phyloP scores from a whole-genome alignment of 2,888 invertebrate species.

The Drosophila atripex region DNA sequence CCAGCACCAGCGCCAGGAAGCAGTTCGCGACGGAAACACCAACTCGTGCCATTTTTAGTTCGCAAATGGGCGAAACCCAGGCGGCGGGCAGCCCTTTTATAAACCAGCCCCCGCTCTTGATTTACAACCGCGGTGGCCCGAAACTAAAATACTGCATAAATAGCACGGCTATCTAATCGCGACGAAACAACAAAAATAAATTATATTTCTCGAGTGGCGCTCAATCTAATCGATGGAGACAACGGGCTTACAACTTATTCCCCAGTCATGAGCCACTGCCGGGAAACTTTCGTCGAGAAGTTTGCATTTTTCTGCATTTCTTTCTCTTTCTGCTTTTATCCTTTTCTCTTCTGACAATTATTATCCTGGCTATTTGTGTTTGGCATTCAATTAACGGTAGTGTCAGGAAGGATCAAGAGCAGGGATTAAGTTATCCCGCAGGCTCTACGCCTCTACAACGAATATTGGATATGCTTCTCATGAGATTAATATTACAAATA shows the following conservation, averaged over 20 bases:
- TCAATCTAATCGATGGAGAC: constrained; percentile 3
- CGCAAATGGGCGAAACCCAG: constrained; percentile 22
- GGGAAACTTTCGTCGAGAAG: not conserved
- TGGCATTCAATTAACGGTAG: not conserved
- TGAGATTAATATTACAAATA: too few species aligned
- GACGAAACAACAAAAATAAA: not conserved
- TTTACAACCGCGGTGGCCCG: not conserved
- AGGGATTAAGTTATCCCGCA: not conserved
- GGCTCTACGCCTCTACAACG: not conserved
- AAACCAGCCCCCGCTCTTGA: not conserved
- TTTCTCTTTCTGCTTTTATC: not conserved
- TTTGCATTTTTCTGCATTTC: not conserved
- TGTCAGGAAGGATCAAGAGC: not conserved
- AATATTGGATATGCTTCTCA: not conserved
- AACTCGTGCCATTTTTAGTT: constrained; percentile 7
- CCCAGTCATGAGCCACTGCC: too few species aligned
- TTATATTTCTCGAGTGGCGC: not conserved
- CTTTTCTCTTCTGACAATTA: not conserved
- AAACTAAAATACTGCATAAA: too few species aligned
- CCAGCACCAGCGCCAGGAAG: not conserved
- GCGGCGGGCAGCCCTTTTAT: not conserved
- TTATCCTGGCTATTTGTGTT: not conserved
- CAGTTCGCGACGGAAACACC: not conserved
- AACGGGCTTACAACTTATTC: not conserved
- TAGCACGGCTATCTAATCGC: not conserved